Evolutionary conservation across 2,113 vertebrate genomes (phyloP), one percentile per base, ranked within the genome.

Genomic region (Typhlomys cinereus): DNA sequence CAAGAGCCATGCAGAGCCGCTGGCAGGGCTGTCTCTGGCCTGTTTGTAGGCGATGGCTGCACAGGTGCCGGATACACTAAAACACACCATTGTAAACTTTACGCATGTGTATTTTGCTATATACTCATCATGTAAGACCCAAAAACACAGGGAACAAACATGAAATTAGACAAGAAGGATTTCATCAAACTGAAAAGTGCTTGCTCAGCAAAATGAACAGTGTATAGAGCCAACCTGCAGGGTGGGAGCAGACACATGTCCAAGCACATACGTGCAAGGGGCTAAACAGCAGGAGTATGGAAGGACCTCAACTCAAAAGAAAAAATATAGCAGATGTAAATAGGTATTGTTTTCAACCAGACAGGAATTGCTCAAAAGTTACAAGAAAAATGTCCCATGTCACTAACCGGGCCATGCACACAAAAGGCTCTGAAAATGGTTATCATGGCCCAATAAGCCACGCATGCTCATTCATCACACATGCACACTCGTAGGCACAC

Each of bases 1-100:
- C 18, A 29, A 17, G 9, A 10, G 31, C 7, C 4, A 5, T n/a
- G 4, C 6, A 27, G 13, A 23, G 52, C 15, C 2, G 7, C 13
- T 3, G 39, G 36, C 14, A 1, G 48, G 61, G 36, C 1, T 17
- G 2, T 44, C 4, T 46, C 44, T 59, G 15, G 48, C 66, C 67
- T 21, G 2, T 48, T 9, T 21, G 17, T 23, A n/a, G 31, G 57
- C 0, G 7, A 34, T 23, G 23, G n/a, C 29, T 48, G 88, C 80
- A 48, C 9, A 61, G 34, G 50, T 46, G 17, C 48, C 62, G 15
- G 54, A 39, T 18, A 61, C 1, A 27, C 21, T 17, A 36, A 92
- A 84, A 54, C 54, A 29, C 34, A 76, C 1, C 9, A 1, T 2
- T 17, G 39, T 4, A 59, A 25, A 4, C 44, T 64, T 88, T n/a